phyloP scores from a whole-genome alignment of 2,888 invertebrate genomes.

The Macrosoma leucophasiata region DNA sequence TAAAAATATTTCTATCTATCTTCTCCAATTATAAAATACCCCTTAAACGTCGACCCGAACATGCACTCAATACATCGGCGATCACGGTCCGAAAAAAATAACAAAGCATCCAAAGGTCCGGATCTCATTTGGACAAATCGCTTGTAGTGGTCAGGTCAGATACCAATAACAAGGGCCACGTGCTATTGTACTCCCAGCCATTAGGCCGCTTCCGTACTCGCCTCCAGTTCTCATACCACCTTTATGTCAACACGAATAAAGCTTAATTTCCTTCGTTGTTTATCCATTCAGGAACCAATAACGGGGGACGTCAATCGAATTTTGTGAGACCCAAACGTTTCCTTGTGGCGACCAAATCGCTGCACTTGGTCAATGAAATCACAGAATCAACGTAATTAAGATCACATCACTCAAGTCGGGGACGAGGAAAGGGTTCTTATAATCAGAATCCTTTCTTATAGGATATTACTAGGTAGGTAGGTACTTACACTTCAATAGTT shows the following conservation, averaged over 20 bases:
- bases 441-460: too few relatives aligned
- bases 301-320: constrained; percentile 52
- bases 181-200: constrained; percentile 70
- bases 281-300: constrained; percentile 57
- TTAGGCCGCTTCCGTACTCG: constrained; percentile 65
- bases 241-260: constrained; percentile 36
- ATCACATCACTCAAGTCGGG: too few relatives aligned
- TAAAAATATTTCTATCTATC: too few relatives aligned
- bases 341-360: too few relatives aligned
- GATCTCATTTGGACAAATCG: constrained; percentile 76
- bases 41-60: too few relatives aligned
- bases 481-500: too few relatives aligned
- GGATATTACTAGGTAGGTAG: too few relatives aligned
- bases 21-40: too few relatives aligned
- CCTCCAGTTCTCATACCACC: constrained; percentile 30
- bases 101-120: constrained; percentile 65
- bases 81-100: constrained; percentile 42
- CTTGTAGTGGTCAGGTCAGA: constrained; percentile 73
- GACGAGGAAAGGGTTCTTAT: too few relatives aligned
- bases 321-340: constrained; percentile 33
- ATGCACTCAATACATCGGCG: too few relatives aligned
- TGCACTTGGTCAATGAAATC: too few relatives aligned
- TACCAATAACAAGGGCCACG: constrained; percentile 72
- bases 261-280: constrained; percentile 31
- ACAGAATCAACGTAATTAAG: too few relatives aligned